A percentile compares a stretch with the other conserved stretches of the same genome.
Conservation (phyloP, 2,797 vertebrate species). For the Hoplostethus mediterraneus region DNA sequence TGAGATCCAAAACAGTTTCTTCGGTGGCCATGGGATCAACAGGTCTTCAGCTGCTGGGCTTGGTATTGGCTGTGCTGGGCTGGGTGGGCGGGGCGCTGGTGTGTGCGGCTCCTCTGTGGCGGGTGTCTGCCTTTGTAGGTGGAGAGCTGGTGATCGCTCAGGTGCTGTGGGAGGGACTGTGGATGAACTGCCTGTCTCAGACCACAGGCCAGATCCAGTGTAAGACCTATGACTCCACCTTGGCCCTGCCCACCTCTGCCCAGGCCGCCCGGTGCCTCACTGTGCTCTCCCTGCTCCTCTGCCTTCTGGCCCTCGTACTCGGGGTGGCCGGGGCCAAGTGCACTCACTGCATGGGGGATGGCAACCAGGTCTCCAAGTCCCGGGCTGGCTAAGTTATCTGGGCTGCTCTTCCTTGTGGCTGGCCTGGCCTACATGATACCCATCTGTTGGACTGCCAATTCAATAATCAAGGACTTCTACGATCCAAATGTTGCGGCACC, state of each 20-base stretch:
- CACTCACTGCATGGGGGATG: conserved; percentile 79
- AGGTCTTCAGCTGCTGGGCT: conserved; percentile 91
- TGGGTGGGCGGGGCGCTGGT: conserved; percentile 86
- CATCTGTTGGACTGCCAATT: conserved; percentile 77
- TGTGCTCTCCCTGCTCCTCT: conserved; percentile 80
- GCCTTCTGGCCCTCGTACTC: conserved; percentile 76
- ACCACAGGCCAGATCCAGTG: conserved; percentile 95
- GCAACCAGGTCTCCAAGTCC: conserved; percentile 70
- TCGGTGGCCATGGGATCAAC: conserved; percentile 88
- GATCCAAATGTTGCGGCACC: conserved; percentile 76
- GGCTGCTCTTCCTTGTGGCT: conserved; percentile 68
- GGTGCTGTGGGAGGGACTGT: conserved; percentile 93
- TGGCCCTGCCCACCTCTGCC: conserved; percentile 80
- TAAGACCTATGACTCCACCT: conserved; percentile 93
- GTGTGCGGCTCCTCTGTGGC: conserved; percentile 82
- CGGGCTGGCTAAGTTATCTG: conserved; percentile 70
- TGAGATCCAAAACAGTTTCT: background rate
- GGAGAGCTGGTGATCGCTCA: conserved; percentile 88
- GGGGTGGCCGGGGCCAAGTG: conserved; percentile 81
- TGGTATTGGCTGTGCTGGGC: conserved; percentile 89
- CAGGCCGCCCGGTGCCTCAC: conserved; percentile 77
- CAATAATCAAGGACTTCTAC: conserved; percentile 81
- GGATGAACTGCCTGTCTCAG: conserved; percentile 94
- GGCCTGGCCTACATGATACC: conserved; percentile 78
- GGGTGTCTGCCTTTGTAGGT: conserved; percentile 80